Evolutionary conservation across 2,113 vertebrate genomes (phyloP), one percentile per base, ranked within the genome.

Genomic region (Bujurquina vittata): DNA sequence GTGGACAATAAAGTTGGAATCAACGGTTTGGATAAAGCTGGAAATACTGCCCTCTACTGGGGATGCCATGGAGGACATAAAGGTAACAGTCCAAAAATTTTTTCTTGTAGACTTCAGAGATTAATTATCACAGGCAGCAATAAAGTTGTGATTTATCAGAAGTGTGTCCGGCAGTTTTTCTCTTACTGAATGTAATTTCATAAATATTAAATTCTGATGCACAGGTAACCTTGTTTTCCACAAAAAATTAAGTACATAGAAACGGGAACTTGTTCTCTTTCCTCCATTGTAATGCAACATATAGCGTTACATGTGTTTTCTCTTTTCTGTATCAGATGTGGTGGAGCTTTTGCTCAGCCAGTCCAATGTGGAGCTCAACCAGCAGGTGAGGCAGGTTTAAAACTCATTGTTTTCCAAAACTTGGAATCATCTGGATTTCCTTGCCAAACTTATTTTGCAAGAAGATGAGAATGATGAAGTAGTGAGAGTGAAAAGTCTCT

Each of bases 1-100:
- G 87, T 99, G 95, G 98, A 99, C 62, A 99, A 99, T 90, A 96
- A 96, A 87, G 98, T 99, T 67, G 98, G 97, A 8, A 97, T 98
- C 65, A 99, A 99, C 8, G 97, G 98, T 26, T 95, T 99, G 91
- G 98, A 99, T 91, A 99, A 99, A 92, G 98, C 98, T 37, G 98
- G 98, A 86, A 99, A 97, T 91, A 99, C 98, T 22, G 97, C 98
- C 81, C 95, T 99, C 63, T 99, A 99, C 91, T 99, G 98, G 98
- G 97, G 94, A 59, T 98, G 97, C 83, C 98, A 99, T 1, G 98
- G 97, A 73, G 98, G 98, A 74, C 98, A 99, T 93, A 97, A 96
- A 97, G 97, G 97, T 99, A 96, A 46, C 3, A 37, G 10, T n/a
- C 35, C 5, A 76, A 17, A 31, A 17, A 54, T 14, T 26, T 54